Conservation (phyloP, 2,797 vertebrate genomes). For the Neopelma chrysocephalum region DNA sequence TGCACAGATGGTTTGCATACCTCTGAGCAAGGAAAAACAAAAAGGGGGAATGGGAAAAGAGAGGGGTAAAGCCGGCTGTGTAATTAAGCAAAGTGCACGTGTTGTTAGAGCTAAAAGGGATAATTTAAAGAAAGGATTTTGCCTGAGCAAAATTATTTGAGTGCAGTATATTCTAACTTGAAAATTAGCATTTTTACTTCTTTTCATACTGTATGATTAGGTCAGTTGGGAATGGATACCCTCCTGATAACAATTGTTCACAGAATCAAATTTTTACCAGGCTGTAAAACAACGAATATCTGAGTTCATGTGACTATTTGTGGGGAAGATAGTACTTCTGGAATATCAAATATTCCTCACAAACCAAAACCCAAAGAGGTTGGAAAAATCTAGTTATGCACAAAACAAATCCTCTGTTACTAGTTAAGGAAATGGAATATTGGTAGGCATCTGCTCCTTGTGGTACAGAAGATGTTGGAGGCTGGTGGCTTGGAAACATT, state of each 20-base stretch:
- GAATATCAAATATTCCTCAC: neutral
- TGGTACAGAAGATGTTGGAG: neutral
- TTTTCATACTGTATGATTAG: neutral
- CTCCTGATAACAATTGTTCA: neutral
- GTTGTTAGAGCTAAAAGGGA: neutral
- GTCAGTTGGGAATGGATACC: neutral
- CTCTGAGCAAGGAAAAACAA: neutral
- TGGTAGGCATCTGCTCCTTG: neutral
- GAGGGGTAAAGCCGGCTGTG: neutral
- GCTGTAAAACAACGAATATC: neutral
- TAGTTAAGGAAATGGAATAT: slow-evolving; percentile 1
- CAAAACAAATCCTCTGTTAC: neutral
- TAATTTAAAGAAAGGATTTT: neutral
- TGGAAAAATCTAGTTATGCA: neutral
- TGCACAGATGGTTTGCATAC: slow-evolving; percentile 19
- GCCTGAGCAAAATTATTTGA: neutral
- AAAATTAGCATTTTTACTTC: neutral
- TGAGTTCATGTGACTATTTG: neutral
- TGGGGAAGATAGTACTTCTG: neutral
- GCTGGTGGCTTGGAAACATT: neutral
- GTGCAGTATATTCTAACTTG: neutral
- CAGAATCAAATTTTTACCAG: neutral
- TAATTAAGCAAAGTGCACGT: neutral
- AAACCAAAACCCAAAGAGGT: neutral
- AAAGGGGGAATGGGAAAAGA: neutral